Conservation (phyloP, 2,797 vertebrate genomes). For the Poecile montanus region DNA sequence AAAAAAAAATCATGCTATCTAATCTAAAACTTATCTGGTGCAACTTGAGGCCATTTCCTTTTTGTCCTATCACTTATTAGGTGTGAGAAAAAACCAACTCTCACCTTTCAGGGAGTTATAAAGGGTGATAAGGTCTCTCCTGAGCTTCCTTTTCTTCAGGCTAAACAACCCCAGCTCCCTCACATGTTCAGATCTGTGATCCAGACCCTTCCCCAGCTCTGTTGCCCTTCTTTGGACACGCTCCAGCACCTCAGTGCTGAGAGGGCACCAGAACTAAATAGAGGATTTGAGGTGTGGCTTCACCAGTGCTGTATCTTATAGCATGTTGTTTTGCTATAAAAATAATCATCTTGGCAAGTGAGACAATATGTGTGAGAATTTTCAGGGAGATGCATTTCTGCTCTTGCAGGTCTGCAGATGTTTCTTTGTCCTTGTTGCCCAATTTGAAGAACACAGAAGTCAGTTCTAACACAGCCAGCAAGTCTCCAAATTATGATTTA, state of each 20-base stretch:
- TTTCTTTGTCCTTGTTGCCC: background rate
- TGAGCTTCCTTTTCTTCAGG: background rate
- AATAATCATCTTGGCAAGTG: background rate
- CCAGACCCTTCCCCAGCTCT: background rate
- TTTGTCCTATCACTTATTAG: background rate
- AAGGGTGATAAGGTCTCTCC: background rate
- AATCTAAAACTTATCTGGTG: background rate
- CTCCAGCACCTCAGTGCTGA: background rate
- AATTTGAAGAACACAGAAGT: background rate
- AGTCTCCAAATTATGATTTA: background rate
- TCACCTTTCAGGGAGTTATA: background rate
- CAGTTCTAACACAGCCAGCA: background rate
- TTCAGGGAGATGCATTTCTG: background rate
- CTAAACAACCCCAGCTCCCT: background rate
- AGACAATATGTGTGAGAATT: background rate
- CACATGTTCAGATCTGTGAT: background rate
- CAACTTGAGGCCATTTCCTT: background rate
- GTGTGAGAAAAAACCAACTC: background rate
- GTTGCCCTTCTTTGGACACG: background rate
- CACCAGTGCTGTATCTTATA: accelerated
- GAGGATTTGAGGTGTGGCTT: accelerated
- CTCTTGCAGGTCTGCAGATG: background rate
- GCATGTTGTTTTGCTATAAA: background rate
- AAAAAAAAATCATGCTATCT: too few species aligned
- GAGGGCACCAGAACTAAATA: background rate